A percentile compares a stretch with the other conserved stretches of the same genome.
phyloP scores from a whole-genome alignment of 2,888 invertebrate genomes.

The Polia nebulosa region DNA sequence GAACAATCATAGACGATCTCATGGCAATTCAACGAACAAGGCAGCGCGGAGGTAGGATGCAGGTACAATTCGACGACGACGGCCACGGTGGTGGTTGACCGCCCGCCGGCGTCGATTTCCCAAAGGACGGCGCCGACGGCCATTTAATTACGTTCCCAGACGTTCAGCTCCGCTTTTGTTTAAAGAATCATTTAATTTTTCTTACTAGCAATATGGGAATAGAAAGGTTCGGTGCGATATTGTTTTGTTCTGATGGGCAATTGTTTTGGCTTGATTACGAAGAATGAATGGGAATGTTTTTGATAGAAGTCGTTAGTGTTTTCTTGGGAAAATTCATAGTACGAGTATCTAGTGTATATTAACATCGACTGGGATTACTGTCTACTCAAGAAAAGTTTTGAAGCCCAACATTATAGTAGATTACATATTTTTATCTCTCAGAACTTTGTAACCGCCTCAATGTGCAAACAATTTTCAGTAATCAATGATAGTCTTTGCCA shows the following conservation, averaged over 20 bases:
- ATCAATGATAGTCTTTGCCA: no score
- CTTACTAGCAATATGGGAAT: conserved; percentile 47
- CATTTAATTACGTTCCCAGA: conserved; percentile 66
- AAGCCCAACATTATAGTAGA: no score
- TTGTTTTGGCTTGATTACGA: conserved; percentile 24
- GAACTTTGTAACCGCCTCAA: no score
- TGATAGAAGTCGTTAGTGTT: not conserved
- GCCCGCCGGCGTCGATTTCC: conserved; percentile 63
- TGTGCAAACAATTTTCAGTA: no score
- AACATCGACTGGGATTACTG: not conserved
- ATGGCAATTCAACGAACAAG: conserved; percentile 18
- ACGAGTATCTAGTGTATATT: no score
- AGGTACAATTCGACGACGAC: conserved; percentile 35
- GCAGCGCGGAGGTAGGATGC: conserved; percentile 13
- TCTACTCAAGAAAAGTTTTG: not conserved
- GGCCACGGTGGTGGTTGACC: conserved; percentile 58
- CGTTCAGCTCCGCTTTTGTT: conserved; percentile 62
- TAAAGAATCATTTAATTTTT: conserved; percentile 68
- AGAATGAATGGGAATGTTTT: conserved; percentile 12
- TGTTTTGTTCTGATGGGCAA: conserved; percentile 40
- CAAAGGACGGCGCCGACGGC: conserved; percentile 48
- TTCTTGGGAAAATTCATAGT: not conserved
- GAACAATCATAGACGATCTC: conserved; percentile 17
- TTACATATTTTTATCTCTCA: no score
- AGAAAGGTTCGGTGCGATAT: conserved; percentile 16